Conservation (phyloP, 2,113 vertebrate species). For the Bungarus multicinctus region DNA sequence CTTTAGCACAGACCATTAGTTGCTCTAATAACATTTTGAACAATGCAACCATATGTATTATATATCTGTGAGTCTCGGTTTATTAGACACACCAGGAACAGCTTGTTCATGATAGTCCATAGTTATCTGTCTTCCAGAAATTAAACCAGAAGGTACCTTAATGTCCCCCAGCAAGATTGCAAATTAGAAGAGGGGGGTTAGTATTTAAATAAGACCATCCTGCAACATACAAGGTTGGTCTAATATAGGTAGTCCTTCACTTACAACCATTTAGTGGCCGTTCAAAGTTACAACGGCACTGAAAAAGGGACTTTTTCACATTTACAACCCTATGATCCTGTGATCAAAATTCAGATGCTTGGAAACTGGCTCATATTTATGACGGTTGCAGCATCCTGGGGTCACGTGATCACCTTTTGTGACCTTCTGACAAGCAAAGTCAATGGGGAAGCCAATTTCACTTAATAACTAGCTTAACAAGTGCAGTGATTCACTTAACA, state of each 20-base stretch:
- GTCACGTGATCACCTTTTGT: background rate
- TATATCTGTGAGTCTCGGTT: background rate
- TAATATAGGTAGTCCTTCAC: background rate
- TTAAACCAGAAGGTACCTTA: background rate
- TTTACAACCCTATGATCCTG: background rate
- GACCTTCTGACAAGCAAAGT: background rate
- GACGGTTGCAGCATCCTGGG: background rate
- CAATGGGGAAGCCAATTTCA: background rate
- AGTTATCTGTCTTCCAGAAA: background rate
- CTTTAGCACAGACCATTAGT: fast-evolving
- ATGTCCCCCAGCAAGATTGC: background rate
- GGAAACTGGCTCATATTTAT: background rate
- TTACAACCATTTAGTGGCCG: background rate
- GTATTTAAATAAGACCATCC: background rate
- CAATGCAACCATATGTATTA: background rate
- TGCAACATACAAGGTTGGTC: background rate
- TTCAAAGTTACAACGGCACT: background rate
- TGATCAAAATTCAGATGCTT: background rate
- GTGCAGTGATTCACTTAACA: background rate
- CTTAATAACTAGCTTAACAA: background rate
- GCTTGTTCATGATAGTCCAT: background rate
- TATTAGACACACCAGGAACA: background rate
- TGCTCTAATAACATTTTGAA: conserved; percentile 9
- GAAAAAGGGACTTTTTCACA: background rate
- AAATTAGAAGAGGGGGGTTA: background rate